phyloP scores from a whole-genome alignment of 2,113 vertebrate species.

The Xenus cinereus region DNA sequence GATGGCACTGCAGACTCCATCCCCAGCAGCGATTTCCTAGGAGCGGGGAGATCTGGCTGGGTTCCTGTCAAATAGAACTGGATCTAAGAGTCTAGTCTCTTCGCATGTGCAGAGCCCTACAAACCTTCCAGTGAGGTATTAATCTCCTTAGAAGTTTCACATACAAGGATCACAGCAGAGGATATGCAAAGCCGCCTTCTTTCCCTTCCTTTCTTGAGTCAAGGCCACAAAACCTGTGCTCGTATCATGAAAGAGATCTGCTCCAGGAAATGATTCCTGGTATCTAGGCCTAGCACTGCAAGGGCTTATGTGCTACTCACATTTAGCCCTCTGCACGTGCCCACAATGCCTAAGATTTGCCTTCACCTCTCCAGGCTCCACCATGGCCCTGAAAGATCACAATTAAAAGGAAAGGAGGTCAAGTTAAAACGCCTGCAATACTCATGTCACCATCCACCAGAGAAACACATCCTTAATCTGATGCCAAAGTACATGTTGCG shows the following conservation, averaged over 20 bases:
- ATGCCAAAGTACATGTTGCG: rapidly evolving
- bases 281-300: neutral
- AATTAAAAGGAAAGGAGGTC: neutral
- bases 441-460: neutral
- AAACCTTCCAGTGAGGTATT: neutral
- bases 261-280: neutral
- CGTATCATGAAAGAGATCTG: neutral
- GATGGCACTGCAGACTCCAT: neutral
- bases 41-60: neutral
- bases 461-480: neutral
- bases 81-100: neutral
- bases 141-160: neutral
- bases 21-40: neutral
- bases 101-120: neutral
- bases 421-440: neutral
- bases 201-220: neutral
- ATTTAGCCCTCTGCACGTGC: neutral
- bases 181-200: neutral
- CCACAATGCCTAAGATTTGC: neutral
- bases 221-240: neutral
- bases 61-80: neutral
- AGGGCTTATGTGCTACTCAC: neutral
- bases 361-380: neutral
- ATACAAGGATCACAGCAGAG: neutral
- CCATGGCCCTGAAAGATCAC: neutral